Base-by-base conservation (phyloP, 2,797 vertebrate genomes). In the Rhyacichthys aspro region DNA sequence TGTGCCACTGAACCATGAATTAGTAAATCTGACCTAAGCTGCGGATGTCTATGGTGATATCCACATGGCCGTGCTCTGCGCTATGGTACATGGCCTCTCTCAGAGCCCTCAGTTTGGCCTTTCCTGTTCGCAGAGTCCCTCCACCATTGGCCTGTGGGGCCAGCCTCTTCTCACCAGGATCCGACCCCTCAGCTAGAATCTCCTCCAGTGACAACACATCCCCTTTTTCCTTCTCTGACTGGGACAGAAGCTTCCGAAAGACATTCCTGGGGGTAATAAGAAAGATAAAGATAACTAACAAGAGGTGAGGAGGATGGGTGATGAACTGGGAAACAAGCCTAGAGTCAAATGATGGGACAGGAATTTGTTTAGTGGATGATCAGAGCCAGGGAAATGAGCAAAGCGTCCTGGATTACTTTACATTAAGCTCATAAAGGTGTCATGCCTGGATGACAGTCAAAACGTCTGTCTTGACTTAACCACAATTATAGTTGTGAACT, bases 1-100 rank as follows among this genome's bases (percentile, higher is more conserved):
- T 74, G 80, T 23, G 78, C 78, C 84, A 82, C 56, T 72, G 70
- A 78, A 68, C 85, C 86, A 84, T 82, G 86, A 55, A 78, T 86
- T 83, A 81, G 83, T 85, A 78, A 86, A 61, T 88, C 92, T 92
- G 89, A 94, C 93, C 92, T 87, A 93, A 91, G 88, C 91, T 93
- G 87, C 91, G 93, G 90, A 94, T 92, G 89, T 94, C 93, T 88
- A 94, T 91, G 90, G 92, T 93, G 91, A 94, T 94, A 91, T 94
- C 93, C 88, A 94, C 92, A 81, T 93, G 91, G 85, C 92, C 91
- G 74, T 94, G 93, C 79, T 94, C 93, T 70, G 92, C 90, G 70
- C 93, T 94, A 89, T 94, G 93, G 90, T 94, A 94, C 91, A 94
- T 92, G 90, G 93, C 93, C 88, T 94, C 93, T 85, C 91, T 91